Base-by-base conservation (phyloP, 2,888 invertebrate species). In the Mimachlamys varia region DNA sequence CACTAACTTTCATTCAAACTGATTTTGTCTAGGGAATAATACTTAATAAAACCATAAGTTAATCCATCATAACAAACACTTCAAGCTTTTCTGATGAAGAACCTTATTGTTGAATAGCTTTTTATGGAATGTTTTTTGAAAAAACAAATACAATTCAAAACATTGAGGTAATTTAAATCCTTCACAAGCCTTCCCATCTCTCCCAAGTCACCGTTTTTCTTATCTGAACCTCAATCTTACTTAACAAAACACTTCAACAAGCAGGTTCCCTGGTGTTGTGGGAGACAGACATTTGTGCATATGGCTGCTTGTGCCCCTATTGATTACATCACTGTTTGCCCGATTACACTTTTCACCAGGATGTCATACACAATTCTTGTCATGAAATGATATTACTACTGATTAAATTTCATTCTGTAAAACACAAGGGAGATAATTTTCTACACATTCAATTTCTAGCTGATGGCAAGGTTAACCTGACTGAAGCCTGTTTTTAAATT, bases 311-410 rank as follows among this genome's bases (percentile, higher is more conserved):
- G 12, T 76, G 76, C 33, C 76, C 27, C 7, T 76, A 27, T 33
- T 76, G 76, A 76, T 76, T 76, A 76, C 33, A 76, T 76, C 22
- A 22, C 10, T 7, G 19, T 76, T 76, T 76, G 27, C 76, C 22
- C 12, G 76, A 76, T 76, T 15, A 33, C 27, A 76, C 76, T 33
- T 33, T 76, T 15, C 33, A 12, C 2, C 12, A 22, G 27, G 15
- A 76, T 76, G 76, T 76, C 76, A 76, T 33, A 76, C 27, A 76
- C 76, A 76, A 76, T 76, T 76, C 76, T 33, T 76, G 76, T 76
- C 76, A 76, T 27, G 33, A 22, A 27, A 76, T 76, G 76, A 33
- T 76, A 33, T 33, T 27, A 27, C 33, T 7, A 76, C 76, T 76
- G 33, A 76, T 76, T 27, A 76, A 76, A 76, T 33, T 76, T 76